Base-by-base conservation (phyloP, 2,888 invertebrate genomes). In the Leptothorax acervorum region DNA sequence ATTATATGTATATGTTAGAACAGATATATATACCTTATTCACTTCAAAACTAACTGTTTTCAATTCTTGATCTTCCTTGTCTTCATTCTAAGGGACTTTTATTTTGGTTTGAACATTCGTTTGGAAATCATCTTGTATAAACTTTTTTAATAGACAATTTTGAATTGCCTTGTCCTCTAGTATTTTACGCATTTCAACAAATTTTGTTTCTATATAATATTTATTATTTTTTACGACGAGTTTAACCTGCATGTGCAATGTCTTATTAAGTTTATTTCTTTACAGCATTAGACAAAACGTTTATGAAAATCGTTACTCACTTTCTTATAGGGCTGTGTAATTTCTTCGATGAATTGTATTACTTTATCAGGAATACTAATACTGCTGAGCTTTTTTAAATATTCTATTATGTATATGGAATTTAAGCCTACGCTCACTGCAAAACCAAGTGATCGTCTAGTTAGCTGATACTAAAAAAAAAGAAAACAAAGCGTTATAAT, bases 361-460 rank as follows among this genome's bases (percentile, higher is more conserved):
- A 99, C 99, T 42, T 99, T 99, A 48, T 98, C 97, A 0, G 99
- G 99, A 82, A 99, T 97, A 31, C 97, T 96, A 3, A 99, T 99
- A 95, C 99, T 99, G 95, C 99, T 99, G 51, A 99, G 96, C 88
- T 99, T 96, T 93, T 98, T 98, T 79, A 99, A 96, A 94, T 99
- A 99, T 94, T 99, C 99, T 85, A 99, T 97, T 86, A 99, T 97
- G 97, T 0, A 99, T 99, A 95, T 99, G 99, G n/a, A n/a, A n/a
- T n/a, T n/a, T 60, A 99, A 95, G 0, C 99, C 99, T 45, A 99
- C 99, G 84, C 99, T 99, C 0, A 99, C 99, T 8, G 99, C 99
- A 0, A 99, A 99, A 94, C 99, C 99, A 85, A 99, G 96, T 78
- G 99, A 99, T 95, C 99, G 99, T 0, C 99, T 98, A 8, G 99